Percentiles rank a stretch among this genome's conserved stretches.
These are phyloP conservation scores for Paracanthobrama guichenoti DNA, from an alignment of 2,113 vertebrate species.

Conservation along the genomic window DNA sequence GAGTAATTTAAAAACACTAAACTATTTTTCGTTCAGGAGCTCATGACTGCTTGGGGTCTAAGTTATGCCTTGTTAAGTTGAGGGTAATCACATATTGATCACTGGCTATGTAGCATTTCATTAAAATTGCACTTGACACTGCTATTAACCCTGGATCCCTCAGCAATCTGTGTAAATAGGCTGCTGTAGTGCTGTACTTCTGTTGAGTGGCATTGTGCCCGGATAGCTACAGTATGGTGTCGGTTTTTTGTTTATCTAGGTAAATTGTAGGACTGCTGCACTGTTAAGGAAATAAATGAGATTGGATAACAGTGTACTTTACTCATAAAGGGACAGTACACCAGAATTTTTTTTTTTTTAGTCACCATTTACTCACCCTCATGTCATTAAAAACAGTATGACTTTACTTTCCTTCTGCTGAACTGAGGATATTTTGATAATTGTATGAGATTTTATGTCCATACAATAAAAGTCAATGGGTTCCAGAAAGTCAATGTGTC, in stretches of 20 bases:
- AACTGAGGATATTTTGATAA: background rate
- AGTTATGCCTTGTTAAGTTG: conserved; percentile 38
- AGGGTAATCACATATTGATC: conserved; percentile 42
- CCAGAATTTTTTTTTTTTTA: background rate
- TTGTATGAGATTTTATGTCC: background rate
- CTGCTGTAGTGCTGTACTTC: conserved; percentile 14
- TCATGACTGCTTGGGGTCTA: conserved; percentile 19
- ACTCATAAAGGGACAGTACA: background rate
- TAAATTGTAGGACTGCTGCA: background rate
- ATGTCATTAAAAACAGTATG: background rate
- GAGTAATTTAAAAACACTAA: conserved; percentile 33
- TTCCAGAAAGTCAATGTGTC: background rate
- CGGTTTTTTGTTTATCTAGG: background rate
- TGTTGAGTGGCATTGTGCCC: conserved; percentile 4
- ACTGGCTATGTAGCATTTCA: conserved; percentile 42
- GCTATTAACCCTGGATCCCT: conserved; percentile 31
- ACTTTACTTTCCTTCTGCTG: background rate
- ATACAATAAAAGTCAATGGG: background rate
- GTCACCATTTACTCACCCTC: background rate
- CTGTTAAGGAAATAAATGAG: background rate
- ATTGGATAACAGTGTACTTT: background rate
- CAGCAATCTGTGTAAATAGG: conserved; percentile 17
- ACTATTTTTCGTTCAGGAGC: conserved; percentile 5
- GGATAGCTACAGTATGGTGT: background rate
- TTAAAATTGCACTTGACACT: conserved; percentile 42